Conservation (phyloP, 2,113 vertebrate species). For the Jaculus jaculus region DNA sequence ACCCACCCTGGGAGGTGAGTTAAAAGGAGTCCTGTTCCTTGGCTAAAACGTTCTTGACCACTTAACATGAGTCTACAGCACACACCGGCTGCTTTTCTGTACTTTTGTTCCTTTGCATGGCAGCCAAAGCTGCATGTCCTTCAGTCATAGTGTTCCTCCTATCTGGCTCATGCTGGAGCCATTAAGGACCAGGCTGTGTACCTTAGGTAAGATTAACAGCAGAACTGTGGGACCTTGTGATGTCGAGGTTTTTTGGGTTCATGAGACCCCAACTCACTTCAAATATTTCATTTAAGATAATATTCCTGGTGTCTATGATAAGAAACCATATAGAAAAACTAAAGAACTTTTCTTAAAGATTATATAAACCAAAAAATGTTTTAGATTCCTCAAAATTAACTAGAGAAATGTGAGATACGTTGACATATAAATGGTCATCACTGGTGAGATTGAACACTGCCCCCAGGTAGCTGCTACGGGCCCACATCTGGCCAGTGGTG, state of each 20-base stretch:
- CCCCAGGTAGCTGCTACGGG: slow-evolving; percentile 85
- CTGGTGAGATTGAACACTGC: slow-evolving; percentile 84
- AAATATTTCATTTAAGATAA: slow-evolving; percentile 6
- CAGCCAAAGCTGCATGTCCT: not conserved
- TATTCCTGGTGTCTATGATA: not conserved
- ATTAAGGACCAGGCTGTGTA: not conserved
- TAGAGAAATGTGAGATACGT: slow-evolving; percentile 80
- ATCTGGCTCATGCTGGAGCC: not conserved
- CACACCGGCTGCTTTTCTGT: not conserved
- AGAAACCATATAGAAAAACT: slow-evolving; percentile 8
- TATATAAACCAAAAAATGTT: slow-evolving; percentile 88
- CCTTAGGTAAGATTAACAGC: not conserved
- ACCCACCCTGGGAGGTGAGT: slow-evolving; percentile 68
- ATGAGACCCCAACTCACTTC: not conserved
- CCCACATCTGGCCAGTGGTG: slow-evolving; percentile 71
- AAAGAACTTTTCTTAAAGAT: slow-evolving; percentile 78
- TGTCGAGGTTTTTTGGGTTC: not conserved
- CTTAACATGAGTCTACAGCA: not conserved
- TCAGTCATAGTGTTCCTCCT: not conserved
- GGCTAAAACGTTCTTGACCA: not conserved
- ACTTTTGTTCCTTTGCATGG: not conserved
- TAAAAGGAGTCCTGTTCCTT: not conserved
- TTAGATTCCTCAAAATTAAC: slow-evolving; percentile 86
- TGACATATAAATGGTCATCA: slow-evolving; percentile 84
- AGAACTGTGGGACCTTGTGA: not conserved